phyloP scores from a whole-genome alignment of 2,113 vertebrate species.

The Phalacrocorax pelagicus region DNA sequence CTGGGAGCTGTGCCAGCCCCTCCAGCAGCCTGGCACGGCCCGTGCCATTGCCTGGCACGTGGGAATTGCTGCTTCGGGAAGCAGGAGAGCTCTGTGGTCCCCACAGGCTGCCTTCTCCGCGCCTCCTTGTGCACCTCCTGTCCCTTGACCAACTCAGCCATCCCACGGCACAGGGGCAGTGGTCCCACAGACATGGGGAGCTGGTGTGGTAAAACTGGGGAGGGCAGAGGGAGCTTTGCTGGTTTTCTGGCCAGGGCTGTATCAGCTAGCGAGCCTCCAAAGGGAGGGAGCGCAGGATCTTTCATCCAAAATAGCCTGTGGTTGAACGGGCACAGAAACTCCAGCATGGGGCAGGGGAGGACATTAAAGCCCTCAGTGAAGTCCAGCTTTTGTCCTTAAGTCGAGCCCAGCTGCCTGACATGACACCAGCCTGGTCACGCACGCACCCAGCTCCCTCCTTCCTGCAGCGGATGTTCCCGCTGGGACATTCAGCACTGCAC shows the following conservation, averaged over 20 bases:
- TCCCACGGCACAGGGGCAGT: not conserved
- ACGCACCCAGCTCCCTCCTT: not conserved
- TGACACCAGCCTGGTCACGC: not conserved
- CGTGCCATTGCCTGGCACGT: fast-evolving
- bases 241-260: not conserved
- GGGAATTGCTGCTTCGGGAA: not conserved
- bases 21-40: not conserved
- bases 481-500: not conserved
- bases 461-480: not conserved
- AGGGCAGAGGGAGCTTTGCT: not conserved
- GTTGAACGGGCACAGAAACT: fast-evolving
- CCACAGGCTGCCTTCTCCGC: not conserved
- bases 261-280: not conserved
- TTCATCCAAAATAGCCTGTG: too few relatives aligned
- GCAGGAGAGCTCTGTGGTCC: not conserved
- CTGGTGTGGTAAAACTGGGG: fast-evolving
- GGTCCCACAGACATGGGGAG: fast-evolving
- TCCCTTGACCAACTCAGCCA: not conserved
- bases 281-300: not conserved
- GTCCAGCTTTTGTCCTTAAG: not conserved
- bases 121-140: fast-evolving
- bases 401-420: fast-evolving
- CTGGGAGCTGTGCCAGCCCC: not conserved
- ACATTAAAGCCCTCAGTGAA: not conserved
- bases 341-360: not conserved